Base-by-base conservation (phyloP, 2,113 vertebrate genomes). In the Syrmaticus mikado region DNA sequence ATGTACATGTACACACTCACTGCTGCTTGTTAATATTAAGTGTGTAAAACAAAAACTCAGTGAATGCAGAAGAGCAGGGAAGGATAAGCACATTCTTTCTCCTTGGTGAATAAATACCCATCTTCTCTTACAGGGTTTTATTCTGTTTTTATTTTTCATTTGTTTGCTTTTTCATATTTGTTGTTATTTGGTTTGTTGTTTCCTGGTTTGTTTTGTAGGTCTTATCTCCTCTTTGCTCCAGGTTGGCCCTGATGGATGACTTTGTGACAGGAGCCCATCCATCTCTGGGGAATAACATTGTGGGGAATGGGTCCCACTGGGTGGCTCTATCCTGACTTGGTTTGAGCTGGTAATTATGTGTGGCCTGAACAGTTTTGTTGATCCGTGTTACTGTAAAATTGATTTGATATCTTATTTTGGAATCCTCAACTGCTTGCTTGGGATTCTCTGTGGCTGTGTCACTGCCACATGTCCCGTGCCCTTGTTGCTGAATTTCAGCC, bases 221-320 rank as follows among this genome's bases (percentile, higher is more conserved):
- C 88, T 94, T 58, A 80, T 18, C 52, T 81, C n/a, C 53, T 85
- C 48, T 88, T 82, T 55, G 57, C 66, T 78, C 38, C 55, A 24
- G 70, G 34, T 9, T 28, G 17, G 30, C 60, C 61, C 60, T 32
- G 14, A 20, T 10, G 24, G 20, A 61, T 2, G 4, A 36, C 24
- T 84, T 46, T 64, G 32, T 57, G 46, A 80, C 3, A 0, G 79
- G 57, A 77, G 64, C 57, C 89, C 11, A 3, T 68, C 89, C 10
- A 3, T 65, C 21, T 46, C 64, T 3, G 8, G 40, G 10, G n/a
- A 10, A 34, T 80, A 61, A 73, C 32, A 11, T 3, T 61, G 68
- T 9, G 13, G 48, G 77, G 15, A 68, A 30, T 10, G 10, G 38
- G 38, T 70, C 43, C 65, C 46, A 57, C 36, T n/a, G 25, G 24